phyloP scores from a whole-genome alignment of 2,888 invertebrate species.

The Lithophane leautieri region DNA sequence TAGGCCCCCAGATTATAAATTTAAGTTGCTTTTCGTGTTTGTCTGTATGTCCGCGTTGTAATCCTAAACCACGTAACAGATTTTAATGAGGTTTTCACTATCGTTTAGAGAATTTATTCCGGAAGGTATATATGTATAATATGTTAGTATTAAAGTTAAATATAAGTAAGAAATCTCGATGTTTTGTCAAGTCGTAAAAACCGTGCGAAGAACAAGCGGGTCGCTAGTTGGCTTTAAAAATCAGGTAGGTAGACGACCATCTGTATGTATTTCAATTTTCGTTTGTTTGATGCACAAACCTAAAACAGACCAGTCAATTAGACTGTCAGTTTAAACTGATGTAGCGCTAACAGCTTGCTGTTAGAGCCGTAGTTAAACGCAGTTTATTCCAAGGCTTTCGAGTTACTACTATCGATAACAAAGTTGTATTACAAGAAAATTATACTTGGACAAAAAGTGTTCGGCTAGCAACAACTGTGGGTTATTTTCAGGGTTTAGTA shows the following conservation, averaged over 20 bases:
- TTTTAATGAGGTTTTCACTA: neutral
- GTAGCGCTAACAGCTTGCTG: conserved; percentile 15
- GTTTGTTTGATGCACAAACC: neutral
- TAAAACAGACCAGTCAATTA: conserved; percentile 13
- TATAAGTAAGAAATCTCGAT: neutral
- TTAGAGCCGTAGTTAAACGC: conserved; percentile 13
- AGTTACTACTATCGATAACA: conserved; percentile 51
- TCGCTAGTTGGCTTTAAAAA: no score
- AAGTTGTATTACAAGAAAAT: conserved; percentile 34
- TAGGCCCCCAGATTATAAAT: no score
- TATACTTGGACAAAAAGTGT: conserved; percentile 11
- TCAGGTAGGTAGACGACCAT: no score
- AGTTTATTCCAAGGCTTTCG: conserved; percentile 43
- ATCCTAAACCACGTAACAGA: neutral
- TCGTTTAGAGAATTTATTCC: neutral
- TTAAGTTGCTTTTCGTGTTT: no score
- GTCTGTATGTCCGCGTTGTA: neutral
- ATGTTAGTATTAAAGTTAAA: neutral
- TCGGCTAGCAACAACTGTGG: neutral
- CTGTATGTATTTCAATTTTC: neutral
- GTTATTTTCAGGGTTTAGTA: neutral
- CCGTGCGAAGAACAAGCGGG: no score
- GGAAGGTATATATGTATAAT: no score
- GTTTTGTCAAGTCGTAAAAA: neutral
- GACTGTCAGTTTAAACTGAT: neutral